Evolutionary conservation across 2,888 invertebrate species (phyloP), one percentile per base, ranked within the genome.

Genomic region (Neoscelio sp.): DNA sequence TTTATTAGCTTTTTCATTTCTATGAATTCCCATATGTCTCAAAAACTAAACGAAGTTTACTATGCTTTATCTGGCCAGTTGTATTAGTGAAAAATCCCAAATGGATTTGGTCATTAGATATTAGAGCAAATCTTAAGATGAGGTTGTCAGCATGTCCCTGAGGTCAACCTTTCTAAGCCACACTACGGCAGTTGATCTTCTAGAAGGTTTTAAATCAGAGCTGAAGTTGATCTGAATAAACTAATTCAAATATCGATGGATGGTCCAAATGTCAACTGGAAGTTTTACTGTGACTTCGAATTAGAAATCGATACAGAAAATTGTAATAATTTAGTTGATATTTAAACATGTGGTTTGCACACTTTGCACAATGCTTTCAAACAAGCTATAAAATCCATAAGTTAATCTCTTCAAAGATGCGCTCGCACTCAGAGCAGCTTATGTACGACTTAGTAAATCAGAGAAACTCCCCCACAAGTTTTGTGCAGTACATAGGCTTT

Each of bases 71-170:
- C n/a, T n/a, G n/a, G n/a, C n/a, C n/a, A n/a, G n/a, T n/a, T n/a
- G n/a, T n/a, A 52, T 82, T 12, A 46, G 73, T 15, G 80, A 84
- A 44, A 70, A 65, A 38, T 33, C 42, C 8, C 83, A 85, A 78
- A 86, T 86, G 83, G 85, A 85, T 64, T 38, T 86, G 7, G 18
- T 73, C 4, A 71, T 87, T 2, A 62, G 83, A 28, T 85, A 67
- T 44, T 86, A 82, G 84, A 52, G 42, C n/a, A 40, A 40, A 71
- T 50, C 40, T 12, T 30, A 30, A 20, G 12, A 82, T 40, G 28
- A 62, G 71, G 84, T 82, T 6, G 35, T 70, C 7, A 76, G 80
- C n/a, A 52, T 82, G 44, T 86, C 86, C 46, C 70, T 82, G 4
- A 80, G 50, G 17, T 85, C 84, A 4, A 56, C 70, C 12, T 84